Evolutionary conservation across 2,797 vertebrate species (phyloP), one percentile per base, ranked within the genome.

Genomic region (Paratrypauchen microcephalus): DNA sequence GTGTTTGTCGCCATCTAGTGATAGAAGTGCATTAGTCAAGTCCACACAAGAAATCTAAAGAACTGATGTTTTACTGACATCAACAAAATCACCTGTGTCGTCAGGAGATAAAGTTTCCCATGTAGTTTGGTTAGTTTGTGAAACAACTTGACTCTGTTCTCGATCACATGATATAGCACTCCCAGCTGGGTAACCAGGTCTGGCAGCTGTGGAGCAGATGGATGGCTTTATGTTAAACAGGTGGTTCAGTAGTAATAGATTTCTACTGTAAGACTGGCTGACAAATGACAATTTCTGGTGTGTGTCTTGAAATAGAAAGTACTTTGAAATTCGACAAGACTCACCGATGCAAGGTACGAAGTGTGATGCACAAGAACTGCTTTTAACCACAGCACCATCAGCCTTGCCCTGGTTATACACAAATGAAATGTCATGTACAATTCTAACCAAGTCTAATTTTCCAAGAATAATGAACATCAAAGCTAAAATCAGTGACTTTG

Each of bases 361-460:
- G 96, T 95, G 78, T 99, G 98, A 59, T 96, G 91, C 23, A 94
- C 91, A 30, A 99, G 91, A 55, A 99, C 94, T 7, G 95, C 95
- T 81, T 96, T 99, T 55, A 99, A 87, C 98, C 98, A 99, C 59
- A 93, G 94, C 55, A 99, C 95, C 93, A 97, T 97, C 76, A 96
- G 71, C 70, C 94, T 80, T 3, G 96, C 97, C 93, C 97, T 99
- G 24, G 23, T 92, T 16, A 76, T 82, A 78, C 70, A 67, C 55
- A 72, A 21, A 66, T 11, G 50, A 23, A 26, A 26, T 12, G 24
- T 64, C 39, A 47, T 5, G 45, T 63, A 28, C 12, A 6, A 8
- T 19, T 30, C 4, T 4, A 8, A n/a, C 32, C 7, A 7, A 5
- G 5, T 48, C 39, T 65, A 13, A 24, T 72, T 26, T 47, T 32